phyloP scores from a whole-genome alignment of 1,140 invertebrate species.

The Matsumurasca onukii region DNA sequence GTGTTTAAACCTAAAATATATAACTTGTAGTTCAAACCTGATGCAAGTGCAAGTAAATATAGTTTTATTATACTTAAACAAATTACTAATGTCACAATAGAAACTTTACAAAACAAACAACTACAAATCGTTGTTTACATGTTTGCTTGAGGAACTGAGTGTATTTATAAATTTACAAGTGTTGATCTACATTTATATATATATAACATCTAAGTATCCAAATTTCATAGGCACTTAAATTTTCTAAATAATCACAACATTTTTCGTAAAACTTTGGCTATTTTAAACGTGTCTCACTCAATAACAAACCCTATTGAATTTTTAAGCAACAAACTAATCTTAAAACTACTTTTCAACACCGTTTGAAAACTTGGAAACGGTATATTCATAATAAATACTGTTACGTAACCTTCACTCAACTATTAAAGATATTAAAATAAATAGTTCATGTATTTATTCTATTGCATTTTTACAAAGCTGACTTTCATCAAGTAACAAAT shows the following conservation, averaged over 20 bases:
- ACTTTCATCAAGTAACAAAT: too few species aligned
- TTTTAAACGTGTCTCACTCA: background rate
- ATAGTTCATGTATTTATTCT: too few species aligned
- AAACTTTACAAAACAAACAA: background rate
- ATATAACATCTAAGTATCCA: background rate
- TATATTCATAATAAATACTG: background rate
- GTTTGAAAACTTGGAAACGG: background rate
- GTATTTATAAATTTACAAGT: constrained; percentile 1
- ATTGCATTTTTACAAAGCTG: too few species aligned
- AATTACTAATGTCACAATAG: background rate
- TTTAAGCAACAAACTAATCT: background rate
- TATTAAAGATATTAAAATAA: too few species aligned
- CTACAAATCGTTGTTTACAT: constrained; percentile 1
- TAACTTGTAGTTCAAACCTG: background rate
- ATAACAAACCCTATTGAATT: background rate
- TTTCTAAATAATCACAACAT: constrained; percentile 12
- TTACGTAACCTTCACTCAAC: too few species aligned
- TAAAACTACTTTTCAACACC: background rate
- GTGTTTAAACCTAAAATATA: background rate
- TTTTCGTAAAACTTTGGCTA: background rate
- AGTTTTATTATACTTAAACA: background rate
- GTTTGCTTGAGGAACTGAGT: background rate
- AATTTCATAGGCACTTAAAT: constrained; percentile 14
- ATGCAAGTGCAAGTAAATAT: background rate
- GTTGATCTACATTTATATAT: constrained; percentile 11